Conservation (phyloP, 2,888 invertebrate genomes). For the Blera fallax region DNA sequence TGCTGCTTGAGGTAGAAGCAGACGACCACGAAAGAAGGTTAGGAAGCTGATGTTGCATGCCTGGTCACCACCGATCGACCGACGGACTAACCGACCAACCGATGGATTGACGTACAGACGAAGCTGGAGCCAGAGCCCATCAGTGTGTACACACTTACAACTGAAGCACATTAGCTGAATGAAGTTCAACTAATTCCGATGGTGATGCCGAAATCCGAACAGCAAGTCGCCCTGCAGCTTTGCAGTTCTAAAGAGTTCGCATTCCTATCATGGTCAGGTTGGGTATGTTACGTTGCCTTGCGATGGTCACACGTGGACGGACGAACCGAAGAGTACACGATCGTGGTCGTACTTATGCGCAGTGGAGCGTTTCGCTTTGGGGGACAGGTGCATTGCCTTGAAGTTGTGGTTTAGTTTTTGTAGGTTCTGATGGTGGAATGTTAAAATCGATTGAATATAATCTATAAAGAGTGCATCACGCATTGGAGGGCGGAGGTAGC, state of each 20-base stretch:
- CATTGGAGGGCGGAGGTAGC: not conserved
- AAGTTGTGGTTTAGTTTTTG: conserved; percentile 57
- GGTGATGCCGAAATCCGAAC: conserved; percentile 48
- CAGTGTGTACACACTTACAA: conserved; percentile 44
- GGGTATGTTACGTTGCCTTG: conserved; percentile 22
- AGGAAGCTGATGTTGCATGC: conserved; percentile 59
- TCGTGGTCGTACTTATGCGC: conserved; percentile 56
- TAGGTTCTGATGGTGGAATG: conserved; percentile 45
- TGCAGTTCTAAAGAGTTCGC: conserved; percentile 35
- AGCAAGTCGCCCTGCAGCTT: not conserved
- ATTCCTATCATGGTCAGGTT: conserved; percentile 57
- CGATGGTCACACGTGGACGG: conserved; percentile 63
- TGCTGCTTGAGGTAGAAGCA: conserved; percentile 17
- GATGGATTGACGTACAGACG: conserved; percentile 45
- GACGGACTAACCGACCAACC: not conserved
- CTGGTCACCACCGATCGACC: conserved; percentile 43
- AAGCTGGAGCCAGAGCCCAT: not conserved
- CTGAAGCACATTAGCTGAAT: conserved; percentile 68
- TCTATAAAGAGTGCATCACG: conserved; percentile 40
- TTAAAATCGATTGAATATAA: conserved; percentile 16
- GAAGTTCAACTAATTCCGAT: conserved; percentile 69
- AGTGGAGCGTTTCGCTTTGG: conserved; percentile 67
- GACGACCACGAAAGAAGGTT: conserved; percentile 45
- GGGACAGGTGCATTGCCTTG: conserved; percentile 64
- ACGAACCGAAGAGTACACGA: conserved; percentile 42